These are phyloP conservation scores for Craseonycteris thonglongyai DNA, from an alignment of 2,113 vertebrate genomes.

Conservation along the genomic window DNA sequence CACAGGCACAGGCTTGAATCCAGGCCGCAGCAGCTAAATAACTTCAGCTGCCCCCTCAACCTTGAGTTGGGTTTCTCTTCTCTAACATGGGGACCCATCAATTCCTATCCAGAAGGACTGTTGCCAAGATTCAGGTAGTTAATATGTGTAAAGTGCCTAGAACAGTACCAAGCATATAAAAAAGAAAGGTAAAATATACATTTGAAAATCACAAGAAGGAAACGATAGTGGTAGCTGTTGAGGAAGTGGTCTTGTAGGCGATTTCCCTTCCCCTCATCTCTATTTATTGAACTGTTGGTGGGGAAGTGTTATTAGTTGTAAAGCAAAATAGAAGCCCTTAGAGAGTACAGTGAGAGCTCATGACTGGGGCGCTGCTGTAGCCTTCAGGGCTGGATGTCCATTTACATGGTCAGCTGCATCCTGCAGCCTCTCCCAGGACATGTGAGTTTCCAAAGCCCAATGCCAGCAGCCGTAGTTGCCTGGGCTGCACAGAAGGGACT, in stretches of 20 bases:
- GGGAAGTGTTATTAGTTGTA: not conserved
- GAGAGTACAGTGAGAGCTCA: accelerated
- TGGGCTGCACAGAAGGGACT: not conserved
- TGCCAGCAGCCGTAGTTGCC: not conserved
- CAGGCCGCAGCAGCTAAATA: not conserved
- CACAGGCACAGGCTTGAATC: not conserved
- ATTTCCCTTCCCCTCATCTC: not conserved
- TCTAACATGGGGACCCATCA: not conserved
- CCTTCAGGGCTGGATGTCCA: not conserved
- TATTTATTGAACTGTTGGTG: not conserved
- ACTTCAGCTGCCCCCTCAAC: not conserved
- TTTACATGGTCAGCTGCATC: accelerated
- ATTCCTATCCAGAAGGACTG: not conserved
- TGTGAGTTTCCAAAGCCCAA: not conserved
- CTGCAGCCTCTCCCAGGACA: not conserved
- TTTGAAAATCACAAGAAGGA: not conserved
- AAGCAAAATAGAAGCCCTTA: not conserved
- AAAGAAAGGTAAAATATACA: not conserved
- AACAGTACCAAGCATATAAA: not conserved
- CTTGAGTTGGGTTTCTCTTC: not conserved
- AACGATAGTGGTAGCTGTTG: not conserved
- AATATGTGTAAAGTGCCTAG: not conserved
- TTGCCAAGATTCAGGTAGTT: not conserved
- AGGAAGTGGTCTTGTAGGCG: accelerated
- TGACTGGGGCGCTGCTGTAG: not conserved